phyloP scores from a whole-genome alignment of 1,140 invertebrate genomes.

The Scaptomyza graminum region DNA sequence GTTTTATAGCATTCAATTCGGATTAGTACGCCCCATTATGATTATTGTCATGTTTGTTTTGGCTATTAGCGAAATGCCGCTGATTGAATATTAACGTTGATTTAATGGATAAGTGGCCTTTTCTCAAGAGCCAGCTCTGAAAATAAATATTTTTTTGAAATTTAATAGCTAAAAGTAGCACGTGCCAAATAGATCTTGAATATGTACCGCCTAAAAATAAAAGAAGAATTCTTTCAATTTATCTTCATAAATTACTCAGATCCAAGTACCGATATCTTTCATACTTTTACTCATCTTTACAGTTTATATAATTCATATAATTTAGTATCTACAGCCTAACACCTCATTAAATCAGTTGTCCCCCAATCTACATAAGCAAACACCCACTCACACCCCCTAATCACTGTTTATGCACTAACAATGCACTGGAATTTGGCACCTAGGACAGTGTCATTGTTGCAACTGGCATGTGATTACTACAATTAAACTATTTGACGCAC shows the following conservation, averaged over 20 bases:
- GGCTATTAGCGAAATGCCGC: constrained; percentile 60
- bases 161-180: constrained; percentile 16
- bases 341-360: constrained; percentile 17
- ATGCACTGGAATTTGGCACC: constrained; percentile 60
- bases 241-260: no score
- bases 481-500: constrained; percentile 72
- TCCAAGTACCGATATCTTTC: not conserved
- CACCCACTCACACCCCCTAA: constrained; percentile 10
- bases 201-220: no score
- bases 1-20: constrained; percentile 33
- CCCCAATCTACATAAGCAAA: constrained; percentile 29
- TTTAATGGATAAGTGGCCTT: constrained; percentile 61
- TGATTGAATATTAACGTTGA: constrained; percentile 70
- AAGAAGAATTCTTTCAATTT: no score
- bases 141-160: constrained; percentile 12
- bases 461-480: constrained; percentile 62
- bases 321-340: constrained; percentile 9
- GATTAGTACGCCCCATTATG: constrained; percentile 29
- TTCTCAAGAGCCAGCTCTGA: constrained; percentile 34
- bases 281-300: constrained; percentile 6
- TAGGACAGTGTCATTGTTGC: constrained; percentile 12
- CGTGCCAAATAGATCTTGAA: constrained; percentile 12
- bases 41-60: constrained; percentile 36
- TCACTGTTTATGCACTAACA: constrained; percentile 33
- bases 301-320: constrained; percentile 17